Percentiles rank a stretch among this genome's conserved stretches.
Evolutionary conservation across 2,888 invertebrate genomes (phyloP).

Genomic region (Sarcophaga subvicina): DNA sequence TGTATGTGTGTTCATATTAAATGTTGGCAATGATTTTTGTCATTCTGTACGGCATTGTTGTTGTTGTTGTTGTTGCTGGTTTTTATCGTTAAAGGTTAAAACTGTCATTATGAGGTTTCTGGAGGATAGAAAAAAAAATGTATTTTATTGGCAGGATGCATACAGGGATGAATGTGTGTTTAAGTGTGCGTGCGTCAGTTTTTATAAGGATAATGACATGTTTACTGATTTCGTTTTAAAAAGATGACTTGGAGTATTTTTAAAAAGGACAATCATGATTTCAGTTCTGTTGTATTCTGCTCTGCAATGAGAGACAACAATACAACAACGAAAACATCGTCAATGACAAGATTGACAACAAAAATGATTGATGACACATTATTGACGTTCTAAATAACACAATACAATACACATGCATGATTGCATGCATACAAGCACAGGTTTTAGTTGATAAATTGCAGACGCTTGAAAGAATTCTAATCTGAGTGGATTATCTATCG

Average conservation of each 20-base stretch:
- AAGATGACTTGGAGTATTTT: conserved; percentile 65
- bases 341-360: conserved; percentile 50
- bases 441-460: conserved; percentile 36
- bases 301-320: conserved; percentile 54
- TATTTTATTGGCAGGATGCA: not conserved
- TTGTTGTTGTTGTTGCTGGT: conserved; percentile 53
- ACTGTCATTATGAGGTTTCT: conserved; percentile 59
- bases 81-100: conserved; percentile 65
- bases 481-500: not conserved
- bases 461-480: conserved; percentile 34
- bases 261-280: conserved; percentile 67
- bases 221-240: conserved; percentile 72
- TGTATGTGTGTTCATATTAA: not conserved
- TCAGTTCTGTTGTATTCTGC: conserved; percentile 32
- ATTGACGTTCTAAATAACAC: conserved; percentile 73
- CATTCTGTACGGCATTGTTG: conserved; percentile 27
- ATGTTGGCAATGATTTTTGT: not conserved
- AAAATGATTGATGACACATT: conserved; percentile 79
- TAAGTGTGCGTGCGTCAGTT: conserved; percentile 33
- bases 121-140: conserved; percentile 27
- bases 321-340: conserved; percentile 24
- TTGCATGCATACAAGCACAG: not conserved
- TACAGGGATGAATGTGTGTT: not conserved
- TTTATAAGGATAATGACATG: conserved; percentile 76
- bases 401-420: conserved; percentile 54